Evolutionary conservation across 2,888 invertebrate genomes (phyloP).

Genomic region (Nebria salina): DNA sequence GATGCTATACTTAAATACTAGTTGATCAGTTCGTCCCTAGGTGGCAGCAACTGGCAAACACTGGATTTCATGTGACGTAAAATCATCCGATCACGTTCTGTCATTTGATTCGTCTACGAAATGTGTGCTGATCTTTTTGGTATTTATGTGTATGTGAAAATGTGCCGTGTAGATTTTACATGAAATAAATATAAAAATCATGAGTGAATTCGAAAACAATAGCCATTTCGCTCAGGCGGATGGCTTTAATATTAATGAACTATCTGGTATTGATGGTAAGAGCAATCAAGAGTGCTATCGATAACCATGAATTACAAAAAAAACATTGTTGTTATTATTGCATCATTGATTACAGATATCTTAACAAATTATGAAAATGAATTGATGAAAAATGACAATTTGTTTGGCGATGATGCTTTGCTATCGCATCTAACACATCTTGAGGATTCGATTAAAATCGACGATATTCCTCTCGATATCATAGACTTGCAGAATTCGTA

Average conservation of each 20-base stretch:
- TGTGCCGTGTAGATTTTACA: constrained; percentile 49
- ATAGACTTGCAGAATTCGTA: constrained; percentile 56
- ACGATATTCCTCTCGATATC: constrained; percentile 63
- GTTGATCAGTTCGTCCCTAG: too few relatives aligned
- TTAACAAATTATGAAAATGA: constrained; percentile 75
- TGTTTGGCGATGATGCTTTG: constrained; percentile 65
- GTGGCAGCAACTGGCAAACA: too few relatives aligned
- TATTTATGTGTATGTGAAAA: constrained; percentile 50
- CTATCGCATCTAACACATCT: constrained; percentile 61
- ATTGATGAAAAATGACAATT: constrained; percentile 66
- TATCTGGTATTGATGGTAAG: constrained; percentile 76
- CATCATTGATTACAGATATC: constrained; percentile 66
- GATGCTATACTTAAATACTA: too few relatives aligned
- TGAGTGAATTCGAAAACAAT: constrained; percentile 54
- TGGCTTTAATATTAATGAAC: constrained; percentile 73
- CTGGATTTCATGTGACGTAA: constrained; percentile 62
- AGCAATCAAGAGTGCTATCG: constrained; percentile 42
- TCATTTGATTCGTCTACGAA: constrained; percentile 67
- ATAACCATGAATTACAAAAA: constrained; percentile 6
- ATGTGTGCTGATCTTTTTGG: constrained; percentile 59
- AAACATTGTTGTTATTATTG: constrained; percentile 35
- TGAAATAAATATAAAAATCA: constrained; percentile 57
- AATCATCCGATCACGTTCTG: constrained; percentile 69
- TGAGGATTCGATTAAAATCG: constrained; percentile 63
- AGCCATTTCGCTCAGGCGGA: constrained; percentile 64